Base-by-base conservation (phyloP, 2,113 vertebrate species). In the Grammomys surdaster region DNA sequence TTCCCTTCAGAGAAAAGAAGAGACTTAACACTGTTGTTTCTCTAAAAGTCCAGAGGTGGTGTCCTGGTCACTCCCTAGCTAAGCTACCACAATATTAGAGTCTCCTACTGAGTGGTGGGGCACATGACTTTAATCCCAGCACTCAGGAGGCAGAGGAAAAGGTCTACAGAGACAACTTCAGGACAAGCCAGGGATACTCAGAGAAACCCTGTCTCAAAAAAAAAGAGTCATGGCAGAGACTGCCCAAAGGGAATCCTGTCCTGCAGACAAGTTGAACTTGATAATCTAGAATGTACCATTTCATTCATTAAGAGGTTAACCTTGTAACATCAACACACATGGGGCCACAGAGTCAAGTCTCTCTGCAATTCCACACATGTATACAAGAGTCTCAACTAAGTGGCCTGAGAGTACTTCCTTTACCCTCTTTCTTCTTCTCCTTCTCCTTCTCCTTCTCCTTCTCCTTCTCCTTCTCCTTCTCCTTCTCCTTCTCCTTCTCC, bases 1-100 rank as follows among this genome's bases (percentile, higher is more conserved):
- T 93, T 95, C 80, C 67, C 58, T 96, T 89, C 67, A 86, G 77
- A 20, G 58, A 48, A 94, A 95, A 96, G 54, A 11, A 11, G 48
- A 58, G 40, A 48, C 36, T 72, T 93, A 7, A 65, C 48, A 14
- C 40, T 56, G 95, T 97, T 94, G 73, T 97, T 80, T 93, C 72
- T 28, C 40, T 40, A 70, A 73, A 95, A 63, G 51, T 54, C 60
- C 85, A 75, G 81, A 88, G 81, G 88, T 86, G 81, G 92, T 73
- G 33, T 89, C 77, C 24, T 20, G 58, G 22, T 82, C 86, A 56
- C 1, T 58, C 67, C 69, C 56, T 54, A 77, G 26, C 5, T 36
- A 54, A 67, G 40, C 31, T 31, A 82, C 67, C 26, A 3, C 58
- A 58, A 14, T 84, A 75, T 91, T 26, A 88, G 70, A 48, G 56